A percentile compares a stretch with the other conserved stretches of the same genome.
Conservation (phyloP, 2,888 invertebrate genomes). For the Arrhopalites spinosus region DNA sequence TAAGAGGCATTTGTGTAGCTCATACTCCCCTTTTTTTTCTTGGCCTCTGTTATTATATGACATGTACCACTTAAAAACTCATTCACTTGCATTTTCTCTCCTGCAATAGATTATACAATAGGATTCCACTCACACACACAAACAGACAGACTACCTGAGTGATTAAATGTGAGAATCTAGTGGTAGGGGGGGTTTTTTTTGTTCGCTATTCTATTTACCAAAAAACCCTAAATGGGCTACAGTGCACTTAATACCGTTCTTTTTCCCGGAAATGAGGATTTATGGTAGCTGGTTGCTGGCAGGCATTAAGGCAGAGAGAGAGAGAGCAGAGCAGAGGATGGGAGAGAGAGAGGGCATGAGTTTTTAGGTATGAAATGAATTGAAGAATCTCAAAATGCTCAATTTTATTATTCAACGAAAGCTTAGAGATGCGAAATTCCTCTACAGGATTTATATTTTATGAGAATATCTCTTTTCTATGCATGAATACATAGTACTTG, state of each 20-base stretch:
- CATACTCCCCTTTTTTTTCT: no score
- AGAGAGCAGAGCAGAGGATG: neutral
- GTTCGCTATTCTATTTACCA: neutral
- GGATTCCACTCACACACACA: no score
- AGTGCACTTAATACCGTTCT: neutral
- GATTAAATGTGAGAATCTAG: no score
- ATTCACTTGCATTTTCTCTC: no score
- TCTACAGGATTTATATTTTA: conserved; percentile 32
- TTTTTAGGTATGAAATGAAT: conserved; percentile 25
- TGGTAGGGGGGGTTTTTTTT: no score
- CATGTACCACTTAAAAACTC: no score
- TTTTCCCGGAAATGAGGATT: conserved; percentile 6
- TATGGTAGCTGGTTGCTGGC: neutral
- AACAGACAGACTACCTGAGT: no score
- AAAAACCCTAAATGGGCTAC: neutral
- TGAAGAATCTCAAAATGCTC: conserved; percentile 28
- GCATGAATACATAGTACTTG: conserved; percentile 2
- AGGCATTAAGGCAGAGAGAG: neutral
- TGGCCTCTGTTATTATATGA: no score
- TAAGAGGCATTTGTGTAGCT: no score
- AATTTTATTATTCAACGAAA: conserved; percentile 35
- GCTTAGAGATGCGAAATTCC: conserved; percentile 33
- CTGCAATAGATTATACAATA: no score
- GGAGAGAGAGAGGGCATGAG: conserved; percentile 3
- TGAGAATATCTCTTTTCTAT: conserved; percentile 9